Evolutionary conservation across 2,113 vertebrate species (phyloP).

Genomic region (Rousettus leschenaultii): DNA sequence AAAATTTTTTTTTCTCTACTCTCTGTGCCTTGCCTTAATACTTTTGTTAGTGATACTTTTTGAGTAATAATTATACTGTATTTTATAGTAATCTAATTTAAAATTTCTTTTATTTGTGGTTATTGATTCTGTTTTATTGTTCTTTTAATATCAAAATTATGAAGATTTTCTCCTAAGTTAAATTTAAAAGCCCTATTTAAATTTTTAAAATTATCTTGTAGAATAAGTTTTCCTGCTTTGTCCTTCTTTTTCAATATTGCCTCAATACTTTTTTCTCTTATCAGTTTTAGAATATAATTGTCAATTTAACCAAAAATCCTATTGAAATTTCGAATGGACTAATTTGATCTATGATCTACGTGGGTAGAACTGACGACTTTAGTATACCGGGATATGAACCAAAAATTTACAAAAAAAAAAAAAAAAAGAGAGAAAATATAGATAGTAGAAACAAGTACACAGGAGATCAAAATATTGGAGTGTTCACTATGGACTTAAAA

Average conservation of each 20-base stretch:
- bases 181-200: not conserved
- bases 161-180: not conserved
- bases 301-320: not conserved
- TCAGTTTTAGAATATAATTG: not conserved
- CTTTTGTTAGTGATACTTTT: not conserved
- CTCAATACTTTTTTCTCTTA: not conserved
- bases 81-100: not conserved
- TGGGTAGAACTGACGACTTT: not conserved
- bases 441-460: not conserved
- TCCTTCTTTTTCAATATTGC: not conserved
- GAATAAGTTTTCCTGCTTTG: not conserved
- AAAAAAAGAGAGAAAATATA: not conserved
- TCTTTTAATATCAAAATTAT: not conserved
- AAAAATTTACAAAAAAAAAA: not conserved
- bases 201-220: not conserved
- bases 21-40: not conserved
- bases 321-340: not conserved
- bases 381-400: not conserved
- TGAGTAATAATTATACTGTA: not conserved
- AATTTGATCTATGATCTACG: not conserved
- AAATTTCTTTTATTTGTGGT: not conserved
- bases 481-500: not conserved
- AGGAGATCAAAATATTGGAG: not conserved
- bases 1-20: not conserved
- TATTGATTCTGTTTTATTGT: not conserved